phyloP scores from a whole-genome alignment of 2,888 invertebrate genomes.

The Xestia xanthographa region DNA sequence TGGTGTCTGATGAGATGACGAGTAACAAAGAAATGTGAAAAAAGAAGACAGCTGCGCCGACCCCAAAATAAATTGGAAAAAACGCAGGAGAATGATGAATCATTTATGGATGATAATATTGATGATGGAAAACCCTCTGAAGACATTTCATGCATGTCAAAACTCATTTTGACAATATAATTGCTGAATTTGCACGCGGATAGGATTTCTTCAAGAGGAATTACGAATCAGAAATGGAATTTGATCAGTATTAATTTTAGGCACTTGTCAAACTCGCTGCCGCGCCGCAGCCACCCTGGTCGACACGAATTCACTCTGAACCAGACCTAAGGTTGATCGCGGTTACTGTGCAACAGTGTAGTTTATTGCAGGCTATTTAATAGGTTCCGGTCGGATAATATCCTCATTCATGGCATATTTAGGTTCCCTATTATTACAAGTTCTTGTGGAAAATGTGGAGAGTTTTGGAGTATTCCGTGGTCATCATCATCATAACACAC shows the following conservation, averaged over 20 bases:
- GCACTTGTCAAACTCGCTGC: not conserved
- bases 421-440: not conserved
- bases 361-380: conserved; percentile 26
- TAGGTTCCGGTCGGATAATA: not conserved
- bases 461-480: not conserved
- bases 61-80: too few relatives aligned
- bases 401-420: not conserved
- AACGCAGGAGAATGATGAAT: too few relatives aligned
- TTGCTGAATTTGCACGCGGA: not conserved
- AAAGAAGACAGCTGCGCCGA: too few relatives aligned
- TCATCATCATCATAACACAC: too few relatives aligned
- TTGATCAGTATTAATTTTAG: not conserved
- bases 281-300: not conserved
- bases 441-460: not conserved
- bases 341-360: conserved; percentile 6
- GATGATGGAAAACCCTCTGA: not conserved
- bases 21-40: too few relatives aligned
- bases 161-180: not conserved
- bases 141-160: not conserved
- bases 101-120: too few relatives aligned
- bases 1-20: too few relatives aligned
- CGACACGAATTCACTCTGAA: not conserved
- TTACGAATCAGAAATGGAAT: too few relatives aligned
- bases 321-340: not conserved
- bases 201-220: too few relatives aligned